phyloP scores from a whole-genome alignment of 37 sponge, comb jelly and placozoan species.

The Lycopodina hypogea region DNA sequence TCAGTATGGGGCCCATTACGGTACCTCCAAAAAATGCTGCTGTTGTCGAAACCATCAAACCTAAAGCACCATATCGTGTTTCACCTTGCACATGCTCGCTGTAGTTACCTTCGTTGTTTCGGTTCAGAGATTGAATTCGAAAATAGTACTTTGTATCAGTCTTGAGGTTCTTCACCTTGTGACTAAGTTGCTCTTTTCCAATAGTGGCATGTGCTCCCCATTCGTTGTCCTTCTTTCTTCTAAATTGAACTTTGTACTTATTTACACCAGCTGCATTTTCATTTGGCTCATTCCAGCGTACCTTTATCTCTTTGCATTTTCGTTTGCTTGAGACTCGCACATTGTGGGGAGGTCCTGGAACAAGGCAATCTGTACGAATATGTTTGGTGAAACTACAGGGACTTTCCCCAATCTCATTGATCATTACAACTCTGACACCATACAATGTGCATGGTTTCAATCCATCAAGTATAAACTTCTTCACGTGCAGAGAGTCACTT shows the following conservation, averaged over 20 bases:
- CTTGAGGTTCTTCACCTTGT: neutral
- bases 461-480: neutral
- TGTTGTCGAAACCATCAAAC: neutral
- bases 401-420: constrained; percentile 8
- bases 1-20: neutral
- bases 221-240: neutral
- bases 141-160: constrained; percentile 3
- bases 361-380: neutral
- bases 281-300: neutral
- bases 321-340: constrained; percentile 3
- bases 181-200: neutral
- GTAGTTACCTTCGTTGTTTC: neutral
- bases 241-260: neutral
- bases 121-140: neutral
- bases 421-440: neutral
- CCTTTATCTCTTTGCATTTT: neutral
- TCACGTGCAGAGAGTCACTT: neutral
- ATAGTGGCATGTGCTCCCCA: neutral
- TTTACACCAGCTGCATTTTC: neutral
- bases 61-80: neutral
- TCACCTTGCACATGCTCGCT: neutral
- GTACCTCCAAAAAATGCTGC: neutral
- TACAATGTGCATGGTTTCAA: neutral
- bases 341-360: constrained; percentile 8
- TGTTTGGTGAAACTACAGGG: neutral